Conservation (phyloP, 1,140 invertebrate species). For the Contarinia nasturtii region DNA sequence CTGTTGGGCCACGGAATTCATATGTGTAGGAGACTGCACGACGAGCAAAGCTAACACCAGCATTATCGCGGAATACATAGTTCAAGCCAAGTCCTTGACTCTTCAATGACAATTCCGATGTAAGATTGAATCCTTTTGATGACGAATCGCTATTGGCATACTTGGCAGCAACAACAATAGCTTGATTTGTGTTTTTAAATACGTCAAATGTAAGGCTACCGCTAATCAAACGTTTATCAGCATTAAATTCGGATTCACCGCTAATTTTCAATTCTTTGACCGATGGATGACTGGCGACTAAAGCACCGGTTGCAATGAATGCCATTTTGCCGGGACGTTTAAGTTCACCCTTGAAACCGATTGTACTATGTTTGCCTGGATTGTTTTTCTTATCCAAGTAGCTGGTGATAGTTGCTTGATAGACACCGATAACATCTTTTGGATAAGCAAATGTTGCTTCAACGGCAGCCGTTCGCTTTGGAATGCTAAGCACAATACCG, state of each 20-base stretch:
- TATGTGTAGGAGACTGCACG: slow-evolving; percentile 8
- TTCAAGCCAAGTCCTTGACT: slow-evolving; percentile 14
- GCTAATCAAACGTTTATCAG: slow-evolving; percentile 22
- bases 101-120: slow-evolving; percentile 7
- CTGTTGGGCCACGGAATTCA: neutral
- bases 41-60: slow-evolving; percentile 8
- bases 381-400: slow-evolving; percentile 50
- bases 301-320: slow-evolving; percentile 28
- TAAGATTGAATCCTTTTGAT: slow-evolving; percentile 12
- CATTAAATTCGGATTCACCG: slow-evolving; percentile 25
- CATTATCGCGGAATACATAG: slow-evolving; percentile 10
- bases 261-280: slow-evolving; percentile 33
- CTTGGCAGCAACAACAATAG: slow-evolving; percentile 26
- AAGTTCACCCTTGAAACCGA: slow-evolving; percentile 27
- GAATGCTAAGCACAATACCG: slow-evolving; percentile 36
- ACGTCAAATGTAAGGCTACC: slow-evolving; percentile 35
- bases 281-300: slow-evolving; percentile 41
- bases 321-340: slow-evolving; percentile 25
- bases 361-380: slow-evolving; percentile 38
- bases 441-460: slow-evolving; percentile 28
- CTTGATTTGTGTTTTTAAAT: slow-evolving; percentile 38
- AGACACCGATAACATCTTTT: slow-evolving; percentile 16
- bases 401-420: slow-evolving; percentile 28
- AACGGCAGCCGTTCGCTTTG: slow-evolving; percentile 38
- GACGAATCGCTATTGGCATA: slow-evolving; percentile 4